Base-by-base conservation (phyloP, 2,888 invertebrate genomes). In the Cryptocephalus moraei region DNA sequence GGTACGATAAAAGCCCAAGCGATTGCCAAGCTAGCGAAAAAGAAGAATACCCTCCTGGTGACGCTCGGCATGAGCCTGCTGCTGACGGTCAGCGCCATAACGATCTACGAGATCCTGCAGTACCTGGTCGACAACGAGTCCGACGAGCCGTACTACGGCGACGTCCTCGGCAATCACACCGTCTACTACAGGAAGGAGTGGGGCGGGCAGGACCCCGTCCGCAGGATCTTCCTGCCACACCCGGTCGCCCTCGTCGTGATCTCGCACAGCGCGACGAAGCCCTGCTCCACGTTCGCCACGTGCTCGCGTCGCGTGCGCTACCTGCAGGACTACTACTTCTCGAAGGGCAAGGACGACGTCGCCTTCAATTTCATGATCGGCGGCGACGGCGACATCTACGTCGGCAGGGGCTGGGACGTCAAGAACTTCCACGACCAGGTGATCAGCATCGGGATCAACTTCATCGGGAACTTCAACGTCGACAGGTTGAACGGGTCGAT, bases 331-430 rank as follows among this genome's bases (percentile, higher is more conserved):
- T 13, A 75, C 75, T 58, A 66, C 69, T 49, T 64, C 68, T n/a
- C 72, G 75, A 36, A 68, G 73, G 47, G 63, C 65, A 48, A 64
- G 66, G 49, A 62, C 58, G 38, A 62, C 70, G 49, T 68, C 71
- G 8, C 75, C 76, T 68, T 67, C 50, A 70, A 67, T 52, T 76
- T 73, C 50, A 52, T 77, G 55, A 70, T 80, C 45, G 78, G 77
- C 6, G 72, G 74, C 32, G 78, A 79, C 62, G 78, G 75, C 2
- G 70, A 71, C 50, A 64, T 76, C 33, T 77, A 76, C 58, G 72
- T 73, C 41, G 77, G 75, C 31, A 68, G 76, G 48, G 76, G 75
- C 39, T 77, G 77, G 76, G 69, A 73, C 49, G 67, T 65, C 34
- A 70, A 70, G 44, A 79, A 78, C 49, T 73, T 75, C 33, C 77